Evolutionary conservation across 2,113 vertebrate genomes (phyloP).

Genomic region (Hyperopisus bebe): DNA sequence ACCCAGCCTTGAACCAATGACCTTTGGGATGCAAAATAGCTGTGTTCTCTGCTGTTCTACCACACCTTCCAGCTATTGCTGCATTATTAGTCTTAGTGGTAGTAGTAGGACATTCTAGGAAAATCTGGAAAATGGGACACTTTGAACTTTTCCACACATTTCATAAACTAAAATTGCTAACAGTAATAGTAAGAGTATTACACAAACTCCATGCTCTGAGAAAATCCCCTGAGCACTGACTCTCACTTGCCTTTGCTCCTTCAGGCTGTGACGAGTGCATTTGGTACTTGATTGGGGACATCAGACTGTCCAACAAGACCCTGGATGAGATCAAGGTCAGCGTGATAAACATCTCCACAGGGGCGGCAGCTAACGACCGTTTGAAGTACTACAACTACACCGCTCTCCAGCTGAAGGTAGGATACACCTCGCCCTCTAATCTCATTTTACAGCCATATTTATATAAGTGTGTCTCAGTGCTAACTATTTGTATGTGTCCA

Average conservation of each 20-base stretch:
- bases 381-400: constrained; percentile 82
- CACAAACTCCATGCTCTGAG: background rate
- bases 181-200: background rate
- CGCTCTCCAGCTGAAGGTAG: constrained; percentile 65
- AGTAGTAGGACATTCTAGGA: no score
- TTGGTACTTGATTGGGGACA: constrained; percentile 87
- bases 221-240: background rate
- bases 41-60: background rate
- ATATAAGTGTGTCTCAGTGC: background rate
- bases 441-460: background rate
- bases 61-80: background rate
- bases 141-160: background rate
- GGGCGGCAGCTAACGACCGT: constrained; percentile 77
- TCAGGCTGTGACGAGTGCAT: constrained; percentile 88
- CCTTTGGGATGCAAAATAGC: background rate
- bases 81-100: background rate
- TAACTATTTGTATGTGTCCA: background rate
- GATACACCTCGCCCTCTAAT: background rate
- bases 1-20: background rate
- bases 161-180: background rate
- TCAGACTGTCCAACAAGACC: constrained; percentile 69
- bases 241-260: background rate
- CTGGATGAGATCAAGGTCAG: constrained; percentile 73
- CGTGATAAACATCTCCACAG: constrained; percentile 82
- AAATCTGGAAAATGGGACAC: background rate